Percentiles rank a stretch among this genome's conserved stretches.
Conservation (phyloP, 1,140 invertebrate genomes). For the Dendroctonus ponderosae region DNA sequence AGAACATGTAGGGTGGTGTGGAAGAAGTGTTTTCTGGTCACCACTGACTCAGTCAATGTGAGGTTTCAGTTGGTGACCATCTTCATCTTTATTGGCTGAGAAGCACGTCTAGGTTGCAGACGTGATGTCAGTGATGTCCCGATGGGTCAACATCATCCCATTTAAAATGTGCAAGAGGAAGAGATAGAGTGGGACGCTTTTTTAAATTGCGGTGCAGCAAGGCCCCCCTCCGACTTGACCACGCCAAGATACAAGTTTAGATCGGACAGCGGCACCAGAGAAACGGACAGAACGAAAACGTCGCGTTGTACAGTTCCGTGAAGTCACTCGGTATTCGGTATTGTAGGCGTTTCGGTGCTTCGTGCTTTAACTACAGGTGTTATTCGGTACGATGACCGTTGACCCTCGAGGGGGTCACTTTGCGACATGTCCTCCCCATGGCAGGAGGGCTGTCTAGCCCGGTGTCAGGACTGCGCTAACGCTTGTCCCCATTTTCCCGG, state of each 20-base stretch:
- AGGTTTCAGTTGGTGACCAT: not conserved
- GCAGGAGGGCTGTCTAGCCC: slow-evolving; percentile 39
- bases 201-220: slow-evolving; percentile 17
- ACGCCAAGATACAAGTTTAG: slow-evolving; percentile 34
- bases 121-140: not conserved
- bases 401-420: slow-evolving; percentile 28
- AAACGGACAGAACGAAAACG: slow-evolving; percentile 12
- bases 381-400: slow-evolving; percentile 33
- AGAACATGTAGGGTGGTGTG: no score
- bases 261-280: slow-evolving; percentile 26
- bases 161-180: not conserved
- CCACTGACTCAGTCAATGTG: not conserved
- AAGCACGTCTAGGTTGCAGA: no score
- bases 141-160: not conserved
- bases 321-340: slow-evolving; percentile 9
- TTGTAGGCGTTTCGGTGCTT: slow-evolving; percentile 27
- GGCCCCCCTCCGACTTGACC: slow-evolving; percentile 28
- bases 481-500: slow-evolving; percentile 33
- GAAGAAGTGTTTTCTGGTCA: not conserved
- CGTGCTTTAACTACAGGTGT: slow-evolving; percentile 28
- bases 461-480: slow-evolving; percentile 40
- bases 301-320: slow-evolving; percentile 1
- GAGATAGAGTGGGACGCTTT: slow-evolving; percentile 16
- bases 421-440: slow-evolving; percentile 36
- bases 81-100: not conserved